Evolutionary conservation across 2,888 invertebrate genomes (phyloP).

Genomic region (Erebia ligea): DNA sequence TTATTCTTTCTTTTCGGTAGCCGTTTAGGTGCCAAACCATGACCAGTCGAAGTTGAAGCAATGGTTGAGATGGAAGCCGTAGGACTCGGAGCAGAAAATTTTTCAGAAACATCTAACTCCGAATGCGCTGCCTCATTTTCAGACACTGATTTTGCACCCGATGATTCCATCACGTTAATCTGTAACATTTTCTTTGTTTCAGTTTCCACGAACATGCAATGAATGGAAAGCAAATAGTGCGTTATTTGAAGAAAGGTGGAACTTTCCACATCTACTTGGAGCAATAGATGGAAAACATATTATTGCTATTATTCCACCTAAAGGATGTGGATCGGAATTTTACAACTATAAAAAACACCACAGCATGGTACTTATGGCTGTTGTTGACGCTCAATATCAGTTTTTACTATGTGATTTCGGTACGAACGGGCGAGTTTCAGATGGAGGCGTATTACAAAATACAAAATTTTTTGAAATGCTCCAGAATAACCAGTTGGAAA

Average conservation of each 20-base stretch:
- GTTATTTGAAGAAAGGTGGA: constrained; percentile 27
- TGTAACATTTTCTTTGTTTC: constrained; percentile 16
- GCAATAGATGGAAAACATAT: constrained; percentile 20
- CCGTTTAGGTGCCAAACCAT: neutral
- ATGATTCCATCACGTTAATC: constrained; percentile 16
- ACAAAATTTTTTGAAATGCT: constrained; percentile 20
- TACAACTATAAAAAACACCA: constrained; percentile 24
- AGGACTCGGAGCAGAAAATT: constrained; percentile 17
- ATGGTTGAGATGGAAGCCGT: constrained; percentile 23
- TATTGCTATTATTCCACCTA: constrained; percentile 16
- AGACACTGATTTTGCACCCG: constrained; percentile 4
- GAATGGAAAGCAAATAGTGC: constrained; percentile 21
- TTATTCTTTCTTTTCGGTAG: neutral
- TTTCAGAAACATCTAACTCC: constrained; percentile 15
- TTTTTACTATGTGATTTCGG: constrained; percentile 23
- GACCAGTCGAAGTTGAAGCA: constrained; percentile 10
- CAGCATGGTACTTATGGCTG: constrained; percentile 23
- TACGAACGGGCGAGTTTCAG: constrained; percentile 17
- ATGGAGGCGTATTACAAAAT: constrained; percentile 21
- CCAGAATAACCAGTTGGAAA: constrained; percentile 10
- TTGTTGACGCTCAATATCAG: constrained; percentile 22
- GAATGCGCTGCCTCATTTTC: constrained; percentile 1
- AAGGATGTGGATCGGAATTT: constrained; percentile 21
- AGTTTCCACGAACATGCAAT: constrained; percentile 17
- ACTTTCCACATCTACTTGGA: constrained; percentile 24